Conservation (phyloP, 2,113 vertebrate genomes). For the Gambusia holbrooki region DNA sequence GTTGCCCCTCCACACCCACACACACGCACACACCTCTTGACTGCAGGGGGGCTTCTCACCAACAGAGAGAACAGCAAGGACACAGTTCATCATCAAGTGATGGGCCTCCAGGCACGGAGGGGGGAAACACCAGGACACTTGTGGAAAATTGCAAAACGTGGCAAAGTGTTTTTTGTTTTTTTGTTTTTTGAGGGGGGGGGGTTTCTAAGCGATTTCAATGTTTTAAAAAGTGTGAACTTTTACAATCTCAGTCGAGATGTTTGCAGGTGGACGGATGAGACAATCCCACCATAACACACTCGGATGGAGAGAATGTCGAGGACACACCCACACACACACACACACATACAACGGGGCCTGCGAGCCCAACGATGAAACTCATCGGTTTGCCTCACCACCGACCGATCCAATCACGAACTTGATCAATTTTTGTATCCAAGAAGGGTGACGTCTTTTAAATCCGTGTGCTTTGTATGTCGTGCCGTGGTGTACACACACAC, state of each 20-base stretch:
- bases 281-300: not conserved
- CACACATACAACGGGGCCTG: not conserved
- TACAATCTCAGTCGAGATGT: slow-evolving; percentile 28
- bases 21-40: not conserved
- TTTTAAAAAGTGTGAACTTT: slow-evolving; percentile 47
- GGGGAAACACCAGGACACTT: not conserved
- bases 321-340: slow-evolving; percentile 9
- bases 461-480: slow-evolving; percentile 62
- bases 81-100: not conserved
- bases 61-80: slow-evolving; percentile 6
- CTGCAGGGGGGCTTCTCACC: slow-evolving; percentile 25
- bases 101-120: slow-evolving; percentile 9
- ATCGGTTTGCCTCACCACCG: slow-evolving; percentile 25
- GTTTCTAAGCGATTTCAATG: not conserved
- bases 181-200: slow-evolving; percentile 37
- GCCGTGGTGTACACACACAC: slow-evolving; percentile 63
- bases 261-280: slow-evolving; percentile 35
- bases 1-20: not conserved
- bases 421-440: slow-evolving; percentile 6
- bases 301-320: slow-evolving; percentile 13
- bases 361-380: slow-evolving; percentile 4
- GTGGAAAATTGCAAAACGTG: slow-evolving; percentile 12
- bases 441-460: slow-evolving; percentile 43
- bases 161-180: slow-evolving; percentile 40
- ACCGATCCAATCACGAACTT: slow-evolving; percentile 43